Percentiles rank a stretch among this genome's conserved stretches.
These are phyloP conservation scores for Meta bourneti DNA, from an alignment of 2,888 invertebrate genomes.

Conservation along the genomic window DNA sequence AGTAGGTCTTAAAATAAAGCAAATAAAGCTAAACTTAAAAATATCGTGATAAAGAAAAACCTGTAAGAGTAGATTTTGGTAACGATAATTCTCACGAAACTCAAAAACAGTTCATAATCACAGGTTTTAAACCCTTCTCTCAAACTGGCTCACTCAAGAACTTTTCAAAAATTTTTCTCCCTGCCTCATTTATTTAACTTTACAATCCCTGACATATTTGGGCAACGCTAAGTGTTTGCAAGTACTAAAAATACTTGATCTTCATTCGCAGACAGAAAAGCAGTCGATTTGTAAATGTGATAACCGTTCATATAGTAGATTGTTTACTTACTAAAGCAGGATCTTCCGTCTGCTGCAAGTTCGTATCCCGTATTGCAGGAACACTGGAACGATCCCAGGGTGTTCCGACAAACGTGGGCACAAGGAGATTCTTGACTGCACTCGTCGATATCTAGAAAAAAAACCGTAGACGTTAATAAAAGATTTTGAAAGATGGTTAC, in stretches of 20 bases:
- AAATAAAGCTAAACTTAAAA: no score
- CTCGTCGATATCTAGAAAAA: conserved; percentile 56
- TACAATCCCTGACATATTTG: no score
- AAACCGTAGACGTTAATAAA: background rate
- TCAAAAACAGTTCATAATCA: no score
- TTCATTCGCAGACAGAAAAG: background rate
- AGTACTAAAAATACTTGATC: background rate
- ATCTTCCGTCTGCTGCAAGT: conserved; percentile 9
- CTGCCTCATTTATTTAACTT: no score
- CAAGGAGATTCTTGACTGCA: conserved; percentile 29
- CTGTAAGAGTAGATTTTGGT: no score
- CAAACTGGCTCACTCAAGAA: no score
- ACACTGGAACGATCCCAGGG: conserved; percentile 58
- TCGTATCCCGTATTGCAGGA: conserved; percentile 55
- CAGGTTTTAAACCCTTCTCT: no score
- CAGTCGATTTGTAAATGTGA: background rate
- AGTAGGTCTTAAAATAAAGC: no score
- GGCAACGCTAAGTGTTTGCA: background rate
- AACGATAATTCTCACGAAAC: no score
- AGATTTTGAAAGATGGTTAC: background rate
- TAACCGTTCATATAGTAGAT: background rate
- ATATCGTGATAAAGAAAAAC: no score
- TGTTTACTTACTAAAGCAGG: conserved; percentile 57
- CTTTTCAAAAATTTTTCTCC: no score
- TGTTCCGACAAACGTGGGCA: conserved; percentile 61